These are phyloP conservation scores for Argentina silus DNA, from an alignment of 2,797 vertebrate genomes.

Conservation along the genomic window DNA sequence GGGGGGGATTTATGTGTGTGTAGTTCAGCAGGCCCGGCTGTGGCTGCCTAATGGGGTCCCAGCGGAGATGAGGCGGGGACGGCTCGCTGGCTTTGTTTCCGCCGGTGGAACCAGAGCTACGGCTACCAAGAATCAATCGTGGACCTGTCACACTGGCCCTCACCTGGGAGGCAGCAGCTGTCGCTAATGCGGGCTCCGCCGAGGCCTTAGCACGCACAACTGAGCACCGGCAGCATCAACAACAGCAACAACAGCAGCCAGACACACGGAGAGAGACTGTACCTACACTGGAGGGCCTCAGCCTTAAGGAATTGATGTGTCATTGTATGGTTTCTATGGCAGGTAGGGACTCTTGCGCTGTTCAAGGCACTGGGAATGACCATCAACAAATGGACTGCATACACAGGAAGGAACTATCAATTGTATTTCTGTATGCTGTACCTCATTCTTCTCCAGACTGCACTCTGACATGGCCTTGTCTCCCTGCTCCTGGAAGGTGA, in stretches of 20 bases:
- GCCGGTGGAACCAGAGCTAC: neutral
- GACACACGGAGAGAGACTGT: neutral
- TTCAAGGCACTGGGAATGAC: neutral
- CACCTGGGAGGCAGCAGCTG: constrained; percentile 31
- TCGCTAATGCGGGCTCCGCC: constrained; percentile 17
- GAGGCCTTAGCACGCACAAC: constrained; percentile 5
- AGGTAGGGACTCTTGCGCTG: neutral
- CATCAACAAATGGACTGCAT: neutral
- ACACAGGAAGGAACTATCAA: neutral
- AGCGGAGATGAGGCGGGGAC: constrained; percentile 21
- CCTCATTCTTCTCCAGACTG: constrained; percentile 98
- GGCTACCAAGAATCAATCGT: constrained; percentile 27
- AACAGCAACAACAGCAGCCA: neutral
- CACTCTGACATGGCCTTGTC: constrained; percentile 97
- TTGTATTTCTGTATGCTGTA: constrained; percentile 49
- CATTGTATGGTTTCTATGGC: neutral
- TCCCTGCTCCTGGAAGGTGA: constrained; percentile 98
- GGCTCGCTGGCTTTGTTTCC: constrained; percentile 36
- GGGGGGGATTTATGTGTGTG: constrained; percentile 22
- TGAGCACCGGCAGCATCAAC: neutral
- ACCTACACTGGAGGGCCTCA: neutral
- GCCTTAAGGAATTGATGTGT: neutral
- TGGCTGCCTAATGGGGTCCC: constrained; percentile 38
- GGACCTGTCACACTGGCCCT: constrained; percentile 20
- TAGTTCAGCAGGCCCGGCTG: constrained; percentile 5